A percentile compares a stretch with the other conserved stretches of the same genome.
Conservation (phyloP, 2,797 vertebrate genomes). For the Pipistrellus pygmaeus region DNA sequence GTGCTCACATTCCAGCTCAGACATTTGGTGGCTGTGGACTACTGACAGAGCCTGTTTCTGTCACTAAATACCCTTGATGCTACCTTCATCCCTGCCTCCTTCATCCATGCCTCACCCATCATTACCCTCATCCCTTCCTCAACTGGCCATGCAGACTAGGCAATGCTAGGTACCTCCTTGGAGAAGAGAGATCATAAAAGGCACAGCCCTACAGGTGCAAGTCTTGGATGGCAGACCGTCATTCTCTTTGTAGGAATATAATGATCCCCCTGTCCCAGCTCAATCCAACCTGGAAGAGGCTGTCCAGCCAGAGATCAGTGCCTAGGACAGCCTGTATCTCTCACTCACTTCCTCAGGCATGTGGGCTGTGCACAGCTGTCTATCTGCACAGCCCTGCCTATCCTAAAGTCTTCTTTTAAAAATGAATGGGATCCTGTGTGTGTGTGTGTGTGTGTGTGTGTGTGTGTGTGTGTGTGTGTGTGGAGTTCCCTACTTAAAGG, state of each 20-base stretch:
- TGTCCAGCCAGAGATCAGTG: background rate
- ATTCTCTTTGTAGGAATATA: background rate
- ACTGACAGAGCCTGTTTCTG: background rate
- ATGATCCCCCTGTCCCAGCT: background rate
- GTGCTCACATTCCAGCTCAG: background rate
- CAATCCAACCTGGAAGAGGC: background rate
- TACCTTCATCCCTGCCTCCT: background rate
- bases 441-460: fast-evolving
- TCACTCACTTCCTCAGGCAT: background rate
- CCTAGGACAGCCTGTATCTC: background rate
- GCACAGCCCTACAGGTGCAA: background rate
- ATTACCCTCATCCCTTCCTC: background rate
- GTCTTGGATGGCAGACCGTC: background rate
- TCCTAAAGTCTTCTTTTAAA: background rate
- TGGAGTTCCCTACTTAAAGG: background rate
- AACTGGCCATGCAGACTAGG: fast-evolving
- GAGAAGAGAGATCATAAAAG: background rate
- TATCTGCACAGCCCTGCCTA: background rate
- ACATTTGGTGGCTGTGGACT: fast-evolving
- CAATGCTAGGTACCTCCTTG: background rate
- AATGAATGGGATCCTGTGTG: fast-evolving
- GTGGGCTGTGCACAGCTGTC: background rate
- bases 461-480: fast-evolving
- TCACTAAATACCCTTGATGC: background rate
- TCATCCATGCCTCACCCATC: background rate